phyloP scores from a whole-genome alignment of 2,888 invertebrate species.

The Odontomyia ornata region DNA sequence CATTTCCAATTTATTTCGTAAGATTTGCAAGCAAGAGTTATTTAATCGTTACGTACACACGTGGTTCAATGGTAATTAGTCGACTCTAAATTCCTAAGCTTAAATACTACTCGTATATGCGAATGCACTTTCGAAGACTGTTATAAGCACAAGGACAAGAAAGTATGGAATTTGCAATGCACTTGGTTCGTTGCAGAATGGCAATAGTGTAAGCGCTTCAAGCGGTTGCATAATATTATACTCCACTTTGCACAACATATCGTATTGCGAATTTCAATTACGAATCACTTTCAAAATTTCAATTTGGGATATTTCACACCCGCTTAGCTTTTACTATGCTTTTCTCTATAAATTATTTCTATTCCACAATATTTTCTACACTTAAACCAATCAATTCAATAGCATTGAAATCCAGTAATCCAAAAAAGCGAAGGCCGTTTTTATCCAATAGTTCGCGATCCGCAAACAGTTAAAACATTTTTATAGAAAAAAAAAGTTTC shows the following conservation, averaged over 20 bases:
- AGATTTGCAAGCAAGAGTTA: background rate
- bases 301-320: background rate
- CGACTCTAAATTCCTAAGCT: too few relatives aligned
- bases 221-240: slow-evolving; percentile 47
- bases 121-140: background rate
- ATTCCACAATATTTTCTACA: background rate
- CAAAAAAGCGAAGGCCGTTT: background rate
- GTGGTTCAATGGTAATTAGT: background rate
- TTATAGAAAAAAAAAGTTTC: background rate
- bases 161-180: slow-evolving; percentile 41
- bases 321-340: background rate
- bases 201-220: slow-evolving; percentile 5
- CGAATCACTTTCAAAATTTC: slow-evolving; percentile 6
- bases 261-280: background rate
- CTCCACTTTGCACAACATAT: background rate
- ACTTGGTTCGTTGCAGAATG: slow-evolving; percentile 35
- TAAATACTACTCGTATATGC: too few relatives aligned
- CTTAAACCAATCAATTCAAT: background rate
- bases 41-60: background rate
- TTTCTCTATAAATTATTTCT: background rate
- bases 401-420: slow-evolving; percentile 11
- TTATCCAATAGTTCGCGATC: slow-evolving; percentile 13
- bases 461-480: background rate
- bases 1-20: background rate
- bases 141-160: slow-evolving; percentile 11